A percentile compares a stretch with the other conserved stretches of the same genome.
Conservation (phyloP, 2,113 vertebrate genomes). For the Pituophis catenifer region DNA sequence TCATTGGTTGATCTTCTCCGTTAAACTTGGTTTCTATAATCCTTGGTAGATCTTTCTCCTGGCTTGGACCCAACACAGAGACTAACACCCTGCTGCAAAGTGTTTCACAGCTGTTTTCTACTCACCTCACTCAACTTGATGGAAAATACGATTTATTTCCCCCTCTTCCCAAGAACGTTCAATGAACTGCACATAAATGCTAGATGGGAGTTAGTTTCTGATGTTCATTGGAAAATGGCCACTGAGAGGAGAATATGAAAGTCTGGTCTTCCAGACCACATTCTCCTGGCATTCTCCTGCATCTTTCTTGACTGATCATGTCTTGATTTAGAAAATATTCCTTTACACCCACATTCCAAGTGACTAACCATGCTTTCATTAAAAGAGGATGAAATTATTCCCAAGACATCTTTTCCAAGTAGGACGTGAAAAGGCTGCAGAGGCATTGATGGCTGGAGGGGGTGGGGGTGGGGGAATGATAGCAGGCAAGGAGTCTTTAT, state of each 20-base stretch:
- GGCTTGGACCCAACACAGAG: background rate
- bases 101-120: background rate
- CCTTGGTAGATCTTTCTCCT: background rate
- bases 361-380: background rate
- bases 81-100: background rate
- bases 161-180: background rate
- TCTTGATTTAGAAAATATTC: background rate
- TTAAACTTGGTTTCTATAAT: background rate
- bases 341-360: background rate
- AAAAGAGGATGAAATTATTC: background rate
- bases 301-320: background rate
- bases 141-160: background rate
- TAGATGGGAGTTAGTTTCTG: background rate
- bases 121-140: background rate
- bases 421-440: background rate
- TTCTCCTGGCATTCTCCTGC: background rate
- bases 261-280: background rate
- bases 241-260: background rate
- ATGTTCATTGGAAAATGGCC: background rate
- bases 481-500: background rate
- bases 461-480: background rate
- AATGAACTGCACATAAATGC: background rate
- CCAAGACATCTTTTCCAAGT: background rate
- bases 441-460: background rate
- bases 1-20: background rate